A percentile compares a stretch with the other conserved stretches of the same genome.
Conservation (phyloP, 2,888 invertebrate species). For the Zygogramma bicolorata region DNA sequence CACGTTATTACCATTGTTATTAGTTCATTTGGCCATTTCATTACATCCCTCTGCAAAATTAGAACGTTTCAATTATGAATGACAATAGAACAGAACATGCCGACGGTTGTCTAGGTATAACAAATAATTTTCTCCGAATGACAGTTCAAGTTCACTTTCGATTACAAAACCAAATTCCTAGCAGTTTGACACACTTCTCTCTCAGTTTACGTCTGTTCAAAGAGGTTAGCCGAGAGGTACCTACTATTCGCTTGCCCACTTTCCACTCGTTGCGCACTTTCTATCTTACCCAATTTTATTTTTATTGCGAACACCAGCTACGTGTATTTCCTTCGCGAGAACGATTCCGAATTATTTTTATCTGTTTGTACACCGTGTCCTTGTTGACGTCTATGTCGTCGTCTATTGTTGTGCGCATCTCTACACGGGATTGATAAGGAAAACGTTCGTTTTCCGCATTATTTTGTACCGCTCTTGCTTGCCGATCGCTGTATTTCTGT, state of each 20-base stretch:
- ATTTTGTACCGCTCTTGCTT: neutral
- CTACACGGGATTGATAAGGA: constrained; percentile 10
- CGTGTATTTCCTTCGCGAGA: no score
- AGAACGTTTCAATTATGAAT: no score
- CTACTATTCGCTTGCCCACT: constrained; percentile 20
- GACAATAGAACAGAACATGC: no score
- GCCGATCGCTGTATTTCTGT: neutral
- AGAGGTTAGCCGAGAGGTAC: neutral
- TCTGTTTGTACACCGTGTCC: neutral
- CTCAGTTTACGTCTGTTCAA: neutral
- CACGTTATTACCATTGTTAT: no score
- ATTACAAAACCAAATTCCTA: constrained; percentile 22
- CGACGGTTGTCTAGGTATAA: no score
- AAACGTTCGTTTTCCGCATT: constrained; percentile 20
- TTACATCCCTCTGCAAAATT: no score
- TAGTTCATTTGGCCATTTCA: no score
- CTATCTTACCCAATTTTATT: constrained; percentile 30
- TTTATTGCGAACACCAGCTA: constrained; percentile 1
- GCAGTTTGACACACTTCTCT: neutral
- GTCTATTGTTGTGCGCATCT: constrained; percentile 11
- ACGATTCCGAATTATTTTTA: constrained; percentile 6
- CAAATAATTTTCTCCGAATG: neutral
- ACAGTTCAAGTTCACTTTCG: constrained; percentile 13
- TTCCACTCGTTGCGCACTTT: constrained; percentile 28
- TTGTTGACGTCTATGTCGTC: constrained; percentile 5